Base-by-base conservation (phyloP, 2,888 invertebrate genomes). In the Ophion ventricosus region DNA sequence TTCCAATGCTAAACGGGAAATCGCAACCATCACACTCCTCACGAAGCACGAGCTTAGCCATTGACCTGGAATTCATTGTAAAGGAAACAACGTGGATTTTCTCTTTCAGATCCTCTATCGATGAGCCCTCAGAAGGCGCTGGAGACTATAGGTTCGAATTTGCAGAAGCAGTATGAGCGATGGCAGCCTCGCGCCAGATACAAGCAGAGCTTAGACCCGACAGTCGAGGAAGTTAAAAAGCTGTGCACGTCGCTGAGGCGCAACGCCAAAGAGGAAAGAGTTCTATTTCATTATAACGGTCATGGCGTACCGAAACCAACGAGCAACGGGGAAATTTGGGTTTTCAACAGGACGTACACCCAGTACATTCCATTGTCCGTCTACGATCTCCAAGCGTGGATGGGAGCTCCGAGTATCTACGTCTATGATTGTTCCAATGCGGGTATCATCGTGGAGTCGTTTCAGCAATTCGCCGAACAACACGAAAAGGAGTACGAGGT, bases 351-450 rank as follows among this genome's bases (percentile, higher is more conserved):
- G 96, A 97, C 96, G 54, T 99, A 98, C 93, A 99, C 99, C 3
- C 99, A 99, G 94, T 99, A 99, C 95, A 99, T 99, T 94, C 99
- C 99, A 66, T 94, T 99, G 91, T 99, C 99, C 77, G 97, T 99
- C 88, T 99, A 98, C 94, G 99, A 99, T 94, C 95, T 99, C 82
- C 99, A 99, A 95, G 97, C 97, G 66, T 99, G 99, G 99, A 99
- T 99, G 99, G 99, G 99, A 78, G 97, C 98, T 80, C 99, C 99
- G 0, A 99, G 99, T 74, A 98, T 99, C 86, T 99, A 99, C 94
- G 99, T 99, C 26, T 99, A 99, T 94, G 99, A 99, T 94, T 99
- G 99, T 94, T 98, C 99, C 79, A 99, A 98, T 94, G 99, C 99
- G 17, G 99, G 99, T 83, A 97, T 98, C 89, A 98, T 99, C 90